Conservation (phyloP, 2,888 invertebrate species). For the Pandemis heparana region DNA sequence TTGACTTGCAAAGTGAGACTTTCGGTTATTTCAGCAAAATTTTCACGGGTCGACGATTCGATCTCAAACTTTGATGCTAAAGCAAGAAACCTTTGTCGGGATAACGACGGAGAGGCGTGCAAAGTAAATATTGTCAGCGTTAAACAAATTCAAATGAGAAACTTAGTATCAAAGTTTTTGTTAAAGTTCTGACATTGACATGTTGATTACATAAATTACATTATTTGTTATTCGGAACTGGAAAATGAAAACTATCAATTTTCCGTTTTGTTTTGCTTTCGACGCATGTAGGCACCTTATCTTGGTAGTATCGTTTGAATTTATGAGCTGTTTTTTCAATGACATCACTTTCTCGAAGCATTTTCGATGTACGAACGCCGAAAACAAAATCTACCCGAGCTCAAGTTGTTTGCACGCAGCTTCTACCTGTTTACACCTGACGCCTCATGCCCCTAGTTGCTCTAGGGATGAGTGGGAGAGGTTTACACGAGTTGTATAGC, state of each 20-base stretch:
- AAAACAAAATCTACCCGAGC: background rate
- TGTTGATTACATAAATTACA: constrained; percentile 10
- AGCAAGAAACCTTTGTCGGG: background rate
- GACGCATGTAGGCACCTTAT: background rate
- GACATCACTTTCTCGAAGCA: background rate
- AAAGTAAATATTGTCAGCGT: background rate
- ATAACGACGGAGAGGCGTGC: background rate
- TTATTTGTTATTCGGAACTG: background rate
- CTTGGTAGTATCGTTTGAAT: background rate
- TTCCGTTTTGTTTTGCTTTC: background rate
- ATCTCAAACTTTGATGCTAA: constrained; percentile 19
- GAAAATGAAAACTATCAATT: background rate
- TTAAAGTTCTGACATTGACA: constrained; percentile 10
- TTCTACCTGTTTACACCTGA: constrained; percentile 17
- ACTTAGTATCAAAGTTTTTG: constrained; percentile 8
- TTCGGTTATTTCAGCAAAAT: background rate
- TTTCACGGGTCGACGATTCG: constrained; percentile 11
- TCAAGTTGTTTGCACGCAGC: constrained; percentile 18
- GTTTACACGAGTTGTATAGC: background rate
- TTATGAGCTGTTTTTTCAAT: background rate
- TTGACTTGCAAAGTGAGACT: constrained; percentile 1
- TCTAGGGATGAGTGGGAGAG: constrained; percentile 1
- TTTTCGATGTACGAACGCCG: background rate
- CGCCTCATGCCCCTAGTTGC: background rate
- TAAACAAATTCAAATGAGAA: constrained; percentile 6